Base-by-base conservation (phyloP, 2,113 vertebrate genomes). In the Spea bombifrons region DNA sequence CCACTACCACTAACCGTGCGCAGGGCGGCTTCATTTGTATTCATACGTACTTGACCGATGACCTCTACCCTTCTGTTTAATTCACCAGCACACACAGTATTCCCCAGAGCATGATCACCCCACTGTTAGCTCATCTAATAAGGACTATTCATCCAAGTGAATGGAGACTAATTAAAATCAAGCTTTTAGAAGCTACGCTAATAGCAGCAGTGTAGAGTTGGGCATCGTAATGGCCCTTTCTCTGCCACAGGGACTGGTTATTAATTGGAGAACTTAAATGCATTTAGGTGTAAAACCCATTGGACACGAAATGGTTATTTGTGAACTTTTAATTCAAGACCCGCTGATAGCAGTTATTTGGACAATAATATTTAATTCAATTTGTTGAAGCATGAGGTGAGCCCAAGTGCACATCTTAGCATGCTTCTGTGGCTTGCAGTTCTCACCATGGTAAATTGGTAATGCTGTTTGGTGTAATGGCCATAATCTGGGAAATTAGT, bases 11-110 rank as follows among this genome's bases (percentile, higher is more conserved):
- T 61, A 50, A 69, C 45, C 63, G 67, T 69, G 57, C 66, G 15
- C 49, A 70, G 66, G 75, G 57, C 67, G 47, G 15, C 84, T 88
- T 93, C 83, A 85, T 95, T 93, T 95, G 88, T 91, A 87, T 91
- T 83, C 86, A 85, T 86, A 83, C 67, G 0, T 86, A 88, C 90
- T 95, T 95, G 92, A 95, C 91, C 92, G 84, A 65, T 73, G 77
- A 82, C 76, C 83, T 81, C 46, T 4, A 46, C 76, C 83, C 80
- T 83, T 83, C 84, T 83, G 13, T 81, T 87, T 83, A 86, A 86
- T 88, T 87, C 85, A 85, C 86, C 86, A 83, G 73, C 70, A 78
- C 81, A 84, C 87, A 8, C 71, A 82, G 86, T 85, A 83, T 71
- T 87, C 90, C 90, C 86, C 52, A 0, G 86, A 88, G 88, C 66